Conservation (phyloP, 2,888 invertebrate species). For the Caenorhabditis sp. region DNA sequence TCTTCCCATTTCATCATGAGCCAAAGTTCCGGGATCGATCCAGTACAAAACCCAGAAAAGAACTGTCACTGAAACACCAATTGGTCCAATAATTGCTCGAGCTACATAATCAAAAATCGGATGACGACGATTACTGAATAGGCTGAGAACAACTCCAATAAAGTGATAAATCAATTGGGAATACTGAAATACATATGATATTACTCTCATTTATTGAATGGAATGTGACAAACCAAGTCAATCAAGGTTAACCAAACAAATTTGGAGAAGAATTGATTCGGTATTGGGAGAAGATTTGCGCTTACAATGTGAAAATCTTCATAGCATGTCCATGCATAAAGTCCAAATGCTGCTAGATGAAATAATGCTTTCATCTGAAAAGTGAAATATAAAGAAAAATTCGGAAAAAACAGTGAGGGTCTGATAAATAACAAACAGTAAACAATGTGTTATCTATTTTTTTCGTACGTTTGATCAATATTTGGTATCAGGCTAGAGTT, state of each 20-base stretch:
- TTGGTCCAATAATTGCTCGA: constrained; percentile 46
- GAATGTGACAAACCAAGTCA: constrained; percentile 37
- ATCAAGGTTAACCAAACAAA: constrained; percentile 68
- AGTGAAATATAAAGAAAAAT: too few species aligned
- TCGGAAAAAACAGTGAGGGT: too few species aligned
- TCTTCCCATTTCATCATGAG: constrained; percentile 56
- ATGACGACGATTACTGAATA: constrained; percentile 17
- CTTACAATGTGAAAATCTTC: constrained; percentile 47
- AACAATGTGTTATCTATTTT: background rate
- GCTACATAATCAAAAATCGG: constrained; percentile 45
- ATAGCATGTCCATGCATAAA: constrained; percentile 50
- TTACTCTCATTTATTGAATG: constrained; percentile 2
- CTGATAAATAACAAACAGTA: too few species aligned
- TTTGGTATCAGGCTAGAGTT: background rate
- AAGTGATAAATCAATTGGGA: constrained; percentile 62
- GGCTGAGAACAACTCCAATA: constrained; percentile 43
- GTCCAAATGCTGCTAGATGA: constrained; percentile 39
- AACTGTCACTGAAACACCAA: constrained; percentile 56
- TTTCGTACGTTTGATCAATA: background rate
- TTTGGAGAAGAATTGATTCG: constrained; percentile 53
- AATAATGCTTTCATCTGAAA: constrained; percentile 42
- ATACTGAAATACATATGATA: constrained; percentile 50
- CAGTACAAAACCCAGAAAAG: constrained; percentile 65
- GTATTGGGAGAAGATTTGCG: constrained; percentile 49
- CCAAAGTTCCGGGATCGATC: constrained; percentile 57